A percentile compares a stretch with the other conserved stretches of the same genome.
These are phyloP conservation scores for Romanomermis culicivorax DNA, from an alignment of 2,888 invertebrate species.

Conservation along the genomic window DNA sequence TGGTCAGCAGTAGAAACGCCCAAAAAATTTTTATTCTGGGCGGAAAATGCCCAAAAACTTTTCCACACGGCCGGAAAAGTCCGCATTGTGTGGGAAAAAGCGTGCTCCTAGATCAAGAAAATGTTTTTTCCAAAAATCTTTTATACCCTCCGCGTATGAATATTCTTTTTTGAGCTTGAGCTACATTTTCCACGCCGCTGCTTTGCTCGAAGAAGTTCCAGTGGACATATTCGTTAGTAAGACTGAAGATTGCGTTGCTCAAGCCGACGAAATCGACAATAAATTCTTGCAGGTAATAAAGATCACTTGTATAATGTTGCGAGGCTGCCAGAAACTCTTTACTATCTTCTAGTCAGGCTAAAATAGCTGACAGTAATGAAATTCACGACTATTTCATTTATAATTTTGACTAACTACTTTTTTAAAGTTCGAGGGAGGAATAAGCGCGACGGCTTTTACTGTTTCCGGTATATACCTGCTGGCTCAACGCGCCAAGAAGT, in stretches of 20 bases:
- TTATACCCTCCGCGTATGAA: not conserved
- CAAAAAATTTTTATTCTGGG: too few relatives aligned
- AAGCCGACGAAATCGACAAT: slow-evolving; percentile 82
- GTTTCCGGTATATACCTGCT: slow-evolving; percentile 44
- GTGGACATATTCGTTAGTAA: slow-evolving; percentile 40
- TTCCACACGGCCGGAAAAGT: too few relatives aligned
- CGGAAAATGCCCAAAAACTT: too few relatives aligned
- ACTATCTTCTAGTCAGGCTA: too few relatives aligned
- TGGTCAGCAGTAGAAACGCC: too few relatives aligned
- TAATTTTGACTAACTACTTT: not conserved
- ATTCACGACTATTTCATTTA: too few relatives aligned
- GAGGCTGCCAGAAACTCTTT: too few relatives aligned
- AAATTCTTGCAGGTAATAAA: slow-evolving; percentile 39
- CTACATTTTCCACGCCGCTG: slow-evolving; percentile 59
- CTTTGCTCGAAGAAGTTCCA: slow-evolving; percentile 41
- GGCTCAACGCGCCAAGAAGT: slow-evolving; percentile 41
- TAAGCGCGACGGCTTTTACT: slow-evolving; percentile 35
- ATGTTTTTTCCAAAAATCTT: not conserved
- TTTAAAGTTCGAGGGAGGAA: slow-evolving; percentile 14
- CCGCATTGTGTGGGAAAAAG: not conserved
- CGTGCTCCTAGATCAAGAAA: not conserved
- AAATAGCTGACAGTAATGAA: not conserved
- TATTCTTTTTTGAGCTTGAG: slow-evolving; percentile 43
- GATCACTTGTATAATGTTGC: too few relatives aligned
- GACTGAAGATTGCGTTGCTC: slow-evolving; percentile 72